Conservation (phyloP, 2,888 invertebrate genomes). For the Zele albiditarsus region DNA sequence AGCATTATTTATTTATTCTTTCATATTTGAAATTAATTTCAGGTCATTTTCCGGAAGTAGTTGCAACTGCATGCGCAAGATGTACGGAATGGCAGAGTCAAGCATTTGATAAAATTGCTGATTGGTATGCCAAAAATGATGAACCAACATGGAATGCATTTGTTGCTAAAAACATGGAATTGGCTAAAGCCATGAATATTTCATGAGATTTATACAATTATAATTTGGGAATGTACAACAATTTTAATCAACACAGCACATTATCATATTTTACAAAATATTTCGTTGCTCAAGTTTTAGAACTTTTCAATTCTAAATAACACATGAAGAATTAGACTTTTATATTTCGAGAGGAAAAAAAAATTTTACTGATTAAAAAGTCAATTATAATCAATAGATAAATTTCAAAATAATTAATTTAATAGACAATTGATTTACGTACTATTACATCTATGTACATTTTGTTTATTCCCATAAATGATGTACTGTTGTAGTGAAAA, state of each 20-base stretch:
- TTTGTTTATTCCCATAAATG: too few relatives aligned
- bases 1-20: background rate
- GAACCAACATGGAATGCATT: conserved; percentile 55
- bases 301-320: too few relatives aligned
- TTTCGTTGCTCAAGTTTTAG: background rate
- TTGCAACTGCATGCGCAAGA: conserved; percentile 59
- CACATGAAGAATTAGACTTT: too few relatives aligned
- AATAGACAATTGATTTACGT: too few relatives aligned
- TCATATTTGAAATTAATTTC: conserved; percentile 18
- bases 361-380: too few relatives aligned
- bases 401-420: too few relatives aligned
- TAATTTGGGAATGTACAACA: background rate
- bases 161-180: conserved; percentile 52
- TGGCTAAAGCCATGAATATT: conserved; percentile 47
- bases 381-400: too few relatives aligned
- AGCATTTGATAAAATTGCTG: conserved; percentile 57
- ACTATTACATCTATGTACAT: too few relatives aligned
- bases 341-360: too few relatives aligned
- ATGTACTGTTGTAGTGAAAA: too few relatives aligned
- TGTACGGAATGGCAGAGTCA: conserved; percentile 60
- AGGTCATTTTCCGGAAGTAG: conserved; percentile 61
- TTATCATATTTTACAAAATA: background rate
- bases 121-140: conserved; percentile 58
- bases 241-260: background rate
- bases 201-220: background rate